Evolutionary conservation across 92 coral and sea anemone species (phyloP).

Genomic region (Blastomussa wellsi): DNA sequence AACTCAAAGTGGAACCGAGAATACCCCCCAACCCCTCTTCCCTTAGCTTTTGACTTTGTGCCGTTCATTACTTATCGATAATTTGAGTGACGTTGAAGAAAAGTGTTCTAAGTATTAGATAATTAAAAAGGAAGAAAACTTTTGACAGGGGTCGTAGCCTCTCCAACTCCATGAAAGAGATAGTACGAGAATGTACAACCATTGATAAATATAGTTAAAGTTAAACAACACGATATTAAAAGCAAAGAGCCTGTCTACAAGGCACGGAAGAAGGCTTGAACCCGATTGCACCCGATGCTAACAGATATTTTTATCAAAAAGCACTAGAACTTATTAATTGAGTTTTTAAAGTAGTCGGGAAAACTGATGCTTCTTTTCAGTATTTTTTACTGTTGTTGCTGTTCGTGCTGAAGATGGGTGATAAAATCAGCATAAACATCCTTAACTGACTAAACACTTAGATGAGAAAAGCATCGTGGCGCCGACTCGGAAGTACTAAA

Average conservation of each 20-base stretch:
- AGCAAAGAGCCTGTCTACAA: too few species aligned
- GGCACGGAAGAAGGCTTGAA: too few species aligned
- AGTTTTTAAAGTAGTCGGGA: background rate
- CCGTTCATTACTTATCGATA: background rate
- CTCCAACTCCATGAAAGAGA: background rate
- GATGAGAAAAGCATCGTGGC: background rate
- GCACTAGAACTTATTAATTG: background rate
- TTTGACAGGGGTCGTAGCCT: background rate
- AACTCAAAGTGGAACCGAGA: background rate
- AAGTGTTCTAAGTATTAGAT: background rate
- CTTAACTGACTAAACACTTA: slow-evolving; percentile 2
- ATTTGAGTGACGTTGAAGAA: background rate
- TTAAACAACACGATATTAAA: background rate
- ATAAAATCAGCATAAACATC: background rate
- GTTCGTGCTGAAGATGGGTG: background rate
- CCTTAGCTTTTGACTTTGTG: background rate
- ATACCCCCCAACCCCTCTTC: background rate
- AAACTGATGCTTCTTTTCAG: background rate
- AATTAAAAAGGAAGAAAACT: background rate
- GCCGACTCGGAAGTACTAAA: background rate
- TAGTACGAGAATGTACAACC: background rate
- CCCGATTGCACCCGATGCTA: too few species aligned
- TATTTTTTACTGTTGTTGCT: background rate
- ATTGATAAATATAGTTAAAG: background rate
- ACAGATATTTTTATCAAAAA: background rate